Percentiles rank a stretch among this genome's conserved stretches.
These are phyloP conservation scores for Poeciliopsis gracilis DNA, from an alignment of 2,797 vertebrate genomes.

Conservation along the genomic window DNA sequence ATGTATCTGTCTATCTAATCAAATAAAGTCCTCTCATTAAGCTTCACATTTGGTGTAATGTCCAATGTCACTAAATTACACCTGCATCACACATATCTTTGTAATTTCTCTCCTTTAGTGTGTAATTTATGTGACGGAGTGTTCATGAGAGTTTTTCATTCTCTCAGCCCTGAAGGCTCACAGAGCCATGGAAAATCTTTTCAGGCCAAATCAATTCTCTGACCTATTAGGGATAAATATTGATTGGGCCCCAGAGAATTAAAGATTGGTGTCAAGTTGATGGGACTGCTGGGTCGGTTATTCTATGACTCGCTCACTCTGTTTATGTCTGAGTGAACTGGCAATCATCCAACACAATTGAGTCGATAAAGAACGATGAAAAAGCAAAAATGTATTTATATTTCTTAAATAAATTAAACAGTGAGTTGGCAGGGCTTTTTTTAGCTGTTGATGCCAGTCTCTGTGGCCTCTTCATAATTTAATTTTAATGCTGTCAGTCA, in stretches of 20 bases:
- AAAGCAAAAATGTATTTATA: background rate
- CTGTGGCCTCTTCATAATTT: background rate
- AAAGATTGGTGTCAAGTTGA: conserved; percentile 4
- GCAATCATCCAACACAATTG: background rate
- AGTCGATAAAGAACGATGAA: conserved; percentile 3
- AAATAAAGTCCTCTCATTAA: background rate
- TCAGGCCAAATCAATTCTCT: conserved; percentile 18
- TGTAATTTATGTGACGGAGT: background rate
- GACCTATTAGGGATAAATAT: conserved; percentile 24
- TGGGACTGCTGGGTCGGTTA: background rate
- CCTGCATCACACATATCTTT: background rate
- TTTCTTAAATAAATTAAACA: background rate
- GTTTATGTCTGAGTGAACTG: background rate
- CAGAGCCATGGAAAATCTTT: conserved; percentile 34
- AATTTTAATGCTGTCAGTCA: conserved; percentile 21
- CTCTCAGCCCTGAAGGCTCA: conserved; percentile 23
- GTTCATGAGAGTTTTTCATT: background rate
- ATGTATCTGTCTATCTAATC: background rate
- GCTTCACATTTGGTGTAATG: background rate
- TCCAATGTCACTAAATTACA: background rate
- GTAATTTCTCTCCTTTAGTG: background rate
- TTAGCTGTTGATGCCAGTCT: background rate
- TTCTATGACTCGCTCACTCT: background rate
- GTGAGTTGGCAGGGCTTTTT: background rate
- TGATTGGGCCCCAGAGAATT: conserved; percentile 16